A percentile compares a stretch with the other conserved stretches of the same genome.
These are phyloP conservation scores for Drosophila rellima DNA, from an alignment of 2,888 invertebrate species.

Conservation along the genomic window DNA sequence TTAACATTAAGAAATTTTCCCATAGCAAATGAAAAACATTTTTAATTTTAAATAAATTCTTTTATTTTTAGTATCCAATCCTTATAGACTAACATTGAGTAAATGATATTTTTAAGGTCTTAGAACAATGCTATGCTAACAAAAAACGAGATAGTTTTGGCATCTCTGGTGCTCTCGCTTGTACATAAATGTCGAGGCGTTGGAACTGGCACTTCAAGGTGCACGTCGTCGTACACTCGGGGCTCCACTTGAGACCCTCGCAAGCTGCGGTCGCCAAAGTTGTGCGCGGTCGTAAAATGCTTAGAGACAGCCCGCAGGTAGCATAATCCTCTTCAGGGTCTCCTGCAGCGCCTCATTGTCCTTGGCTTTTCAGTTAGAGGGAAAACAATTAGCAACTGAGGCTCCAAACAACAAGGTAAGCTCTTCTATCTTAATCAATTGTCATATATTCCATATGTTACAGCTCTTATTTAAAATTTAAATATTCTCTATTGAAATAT, in stretches of 20 bases:
- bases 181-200: slow-evolving; percentile 53
- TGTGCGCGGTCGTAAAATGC: slow-evolving; percentile 44
- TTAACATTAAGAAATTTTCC: too few species aligned
- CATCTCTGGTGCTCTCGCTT: slow-evolving; percentile 29
- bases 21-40: too few species aligned
- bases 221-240: slow-evolving; percentile 34
- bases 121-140: too few species aligned
- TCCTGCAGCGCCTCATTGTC: slow-evolving; percentile 22
- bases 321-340: slow-evolving; percentile 46
- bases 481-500: background rate
- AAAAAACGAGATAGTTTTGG: too few species aligned
- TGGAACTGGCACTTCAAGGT: slow-evolving; percentile 59
- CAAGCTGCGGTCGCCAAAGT: slow-evolving; percentile 29
- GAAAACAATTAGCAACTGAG: slow-evolving; percentile 28
- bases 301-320: slow-evolving; percentile 39
- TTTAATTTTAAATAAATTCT: too few species aligned
- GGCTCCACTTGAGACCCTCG: slow-evolving; percentile 56
- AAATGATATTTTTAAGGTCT: too few species aligned
- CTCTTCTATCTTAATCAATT: background rate
- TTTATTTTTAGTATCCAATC: too few species aligned
- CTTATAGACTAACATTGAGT: too few species aligned
- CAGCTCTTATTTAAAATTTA: background rate
- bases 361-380: slow-evolving; percentile 24
- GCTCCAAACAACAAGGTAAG: slow-evolving; percentile 7
- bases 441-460: background rate